These are phyloP conservation scores for Synergus japonicus DNA, from an alignment of 2,888 invertebrate species.

Conservation along the genomic window DNA sequence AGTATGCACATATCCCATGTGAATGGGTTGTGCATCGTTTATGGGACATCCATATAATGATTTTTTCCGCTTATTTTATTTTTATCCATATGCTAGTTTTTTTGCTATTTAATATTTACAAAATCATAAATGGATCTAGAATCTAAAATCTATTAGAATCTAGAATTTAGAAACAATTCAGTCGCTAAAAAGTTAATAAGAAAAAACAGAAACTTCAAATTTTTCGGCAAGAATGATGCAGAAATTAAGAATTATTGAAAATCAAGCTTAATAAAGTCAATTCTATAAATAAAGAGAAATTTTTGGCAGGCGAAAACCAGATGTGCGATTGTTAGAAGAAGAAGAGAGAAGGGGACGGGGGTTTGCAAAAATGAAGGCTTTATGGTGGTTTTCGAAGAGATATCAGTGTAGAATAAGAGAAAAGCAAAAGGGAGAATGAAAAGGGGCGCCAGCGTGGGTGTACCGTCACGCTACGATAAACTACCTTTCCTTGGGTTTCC, in stretches of 20 bases:
- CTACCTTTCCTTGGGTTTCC: slow-evolving; percentile 49
- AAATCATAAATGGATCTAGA: too few relatives aligned
- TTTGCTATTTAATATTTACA: background rate
- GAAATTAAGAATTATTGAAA: background rate
- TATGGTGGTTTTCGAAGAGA: slow-evolving; percentile 40
- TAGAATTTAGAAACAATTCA: too few relatives aligned
- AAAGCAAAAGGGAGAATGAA: slow-evolving; percentile 53
- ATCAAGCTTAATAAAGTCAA: background rate
- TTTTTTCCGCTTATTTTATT: background rate
- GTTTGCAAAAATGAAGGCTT: slow-evolving; percentile 39
- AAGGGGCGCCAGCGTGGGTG: slow-evolving; percentile 66
- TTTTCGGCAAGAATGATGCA: background rate
- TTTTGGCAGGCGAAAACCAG: slow-evolving; percentile 46
- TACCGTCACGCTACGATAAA: slow-evolving; percentile 69
- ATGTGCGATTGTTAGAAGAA: slow-evolving; percentile 62
- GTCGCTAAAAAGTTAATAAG: too few relatives aligned
- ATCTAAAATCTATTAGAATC: too few relatives aligned
- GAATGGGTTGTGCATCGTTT: slow-evolving; percentile 37
- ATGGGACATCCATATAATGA: slow-evolving; percentile 13
- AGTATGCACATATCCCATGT: slow-evolving; percentile 47
- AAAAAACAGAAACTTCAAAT: too few relatives aligned
- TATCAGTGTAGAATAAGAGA: slow-evolving; percentile 5
- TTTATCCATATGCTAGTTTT: background rate
- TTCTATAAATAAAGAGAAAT: slow-evolving; percentile 23
- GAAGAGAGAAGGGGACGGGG: slow-evolving; percentile 37